These are phyloP conservation scores for Apodemia mormo DNA, from an alignment of 2,888 invertebrate genomes.

Conservation along the genomic window DNA sequence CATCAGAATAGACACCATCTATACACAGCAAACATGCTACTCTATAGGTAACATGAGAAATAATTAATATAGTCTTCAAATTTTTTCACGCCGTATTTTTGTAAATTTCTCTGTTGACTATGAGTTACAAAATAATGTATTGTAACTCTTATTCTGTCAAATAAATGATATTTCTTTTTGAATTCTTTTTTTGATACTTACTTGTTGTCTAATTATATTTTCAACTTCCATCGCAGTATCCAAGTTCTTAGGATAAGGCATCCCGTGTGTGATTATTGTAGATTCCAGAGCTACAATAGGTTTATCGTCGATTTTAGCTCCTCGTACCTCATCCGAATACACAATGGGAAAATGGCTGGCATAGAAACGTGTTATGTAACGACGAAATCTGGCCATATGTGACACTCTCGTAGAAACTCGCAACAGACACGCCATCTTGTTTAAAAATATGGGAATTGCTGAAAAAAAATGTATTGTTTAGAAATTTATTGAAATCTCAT, in stretches of 20 bases:
- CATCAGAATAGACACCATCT: too few species aligned
- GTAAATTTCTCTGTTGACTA: too few species aligned
- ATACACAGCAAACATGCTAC: too few species aligned
- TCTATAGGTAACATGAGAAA: too few species aligned
- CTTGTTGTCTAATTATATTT: slow-evolving; percentile 86
- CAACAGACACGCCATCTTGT: slow-evolving; percentile 56
- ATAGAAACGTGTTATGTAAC: slow-evolving; percentile 45
- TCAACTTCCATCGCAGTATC: slow-evolving; percentile 92
- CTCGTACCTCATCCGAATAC: slow-evolving; percentile 83
- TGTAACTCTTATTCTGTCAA: too few species aligned
- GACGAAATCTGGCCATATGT: slow-evolving; percentile 41
- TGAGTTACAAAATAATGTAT: too few species aligned
- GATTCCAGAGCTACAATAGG: slow-evolving; percentile 98
- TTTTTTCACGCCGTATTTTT: too few species aligned
- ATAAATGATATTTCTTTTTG: too few species aligned
- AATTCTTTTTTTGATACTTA: slow-evolving; percentile 52
- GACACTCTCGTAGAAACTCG: slow-evolving; percentile 45
- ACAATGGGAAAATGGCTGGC: slow-evolving; percentile 46
- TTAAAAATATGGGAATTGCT: neutral
- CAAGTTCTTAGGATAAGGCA: slow-evolving; percentile 96
- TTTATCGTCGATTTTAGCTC: slow-evolving; percentile 82
- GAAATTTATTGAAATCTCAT: too few species aligned
- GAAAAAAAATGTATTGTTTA: neutral
- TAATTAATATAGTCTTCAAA: too few species aligned
- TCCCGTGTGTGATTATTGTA: slow-evolving; percentile 98